phyloP scores from a whole-genome alignment of 2,888 invertebrate species.

The Caenorhabditis sp. region DNA sequence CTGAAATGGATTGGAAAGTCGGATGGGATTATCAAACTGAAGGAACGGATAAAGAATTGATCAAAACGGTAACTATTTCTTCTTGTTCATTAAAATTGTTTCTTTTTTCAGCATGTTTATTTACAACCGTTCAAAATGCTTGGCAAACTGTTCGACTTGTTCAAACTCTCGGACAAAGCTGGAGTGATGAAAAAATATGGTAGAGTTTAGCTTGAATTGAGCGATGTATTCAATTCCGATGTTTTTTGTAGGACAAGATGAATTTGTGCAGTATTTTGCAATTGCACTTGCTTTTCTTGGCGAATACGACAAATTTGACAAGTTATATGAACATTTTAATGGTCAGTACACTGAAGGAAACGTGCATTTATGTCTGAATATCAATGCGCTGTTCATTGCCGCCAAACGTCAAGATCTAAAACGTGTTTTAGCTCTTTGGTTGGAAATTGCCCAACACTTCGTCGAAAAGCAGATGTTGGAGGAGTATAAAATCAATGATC shows the following conservation, averaged over 20 bases:
- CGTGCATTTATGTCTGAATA: slow-evolving; percentile 5
- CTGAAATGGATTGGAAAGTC: neutral
- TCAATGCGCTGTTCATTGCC: slow-evolving; percentile 11
- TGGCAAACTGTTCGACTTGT: neutral
- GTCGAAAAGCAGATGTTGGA: neutral
- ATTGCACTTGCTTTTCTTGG: slow-evolving; percentile 7
- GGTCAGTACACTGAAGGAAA: neutral
- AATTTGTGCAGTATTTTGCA: slow-evolving; percentile 11
- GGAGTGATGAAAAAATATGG: neutral
- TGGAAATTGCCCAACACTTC: neutral
- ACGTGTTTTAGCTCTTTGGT: neutral
- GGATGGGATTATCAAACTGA: neutral
- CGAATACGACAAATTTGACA: neutral
- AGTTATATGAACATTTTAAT: neutral
- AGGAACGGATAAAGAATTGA: neutral
- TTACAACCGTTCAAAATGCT: neutral
- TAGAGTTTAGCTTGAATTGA: neutral
- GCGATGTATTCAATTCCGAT: neutral
- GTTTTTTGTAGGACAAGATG: slow-evolving; percentile 11
- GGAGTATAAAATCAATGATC: neutral
- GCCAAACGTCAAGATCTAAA: slow-evolving; percentile 10
- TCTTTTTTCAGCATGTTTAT: neutral
- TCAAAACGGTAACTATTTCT: neutral
- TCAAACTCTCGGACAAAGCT: neutral
- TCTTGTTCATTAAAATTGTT: neutral